Conservation (phyloP, 2,888 invertebrate genomes). For the Peribatodes rhomboidaria region DNA sequence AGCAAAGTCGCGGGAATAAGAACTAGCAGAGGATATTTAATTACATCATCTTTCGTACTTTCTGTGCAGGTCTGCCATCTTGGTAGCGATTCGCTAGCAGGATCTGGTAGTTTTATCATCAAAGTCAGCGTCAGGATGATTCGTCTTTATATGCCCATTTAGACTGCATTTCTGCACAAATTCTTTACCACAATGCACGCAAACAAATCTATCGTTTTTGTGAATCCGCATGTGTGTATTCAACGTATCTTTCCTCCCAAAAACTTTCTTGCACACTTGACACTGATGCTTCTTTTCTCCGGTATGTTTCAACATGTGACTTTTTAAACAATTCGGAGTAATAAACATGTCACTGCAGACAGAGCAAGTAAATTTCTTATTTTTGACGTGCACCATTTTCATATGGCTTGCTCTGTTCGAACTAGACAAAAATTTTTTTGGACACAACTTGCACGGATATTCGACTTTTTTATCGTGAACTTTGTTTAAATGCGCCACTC, state of each 20-base stretch:
- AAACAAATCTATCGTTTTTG: constrained; percentile 42
- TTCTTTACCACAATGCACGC: constrained; percentile 37
- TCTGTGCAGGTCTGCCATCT: background rate
- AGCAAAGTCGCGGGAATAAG: too few relatives aligned
- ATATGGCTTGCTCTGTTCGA: background rate
- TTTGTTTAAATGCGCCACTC: constrained; percentile 33
- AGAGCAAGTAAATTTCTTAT: background rate
- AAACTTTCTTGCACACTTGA: constrained; percentile 61
- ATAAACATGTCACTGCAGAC: background rate
- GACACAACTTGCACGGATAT: constrained; percentile 34
- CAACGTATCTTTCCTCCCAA: constrained; percentile 46
- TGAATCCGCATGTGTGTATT: constrained; percentile 53
- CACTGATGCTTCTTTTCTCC: constrained; percentile 65
- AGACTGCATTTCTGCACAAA: constrained; percentile 46
- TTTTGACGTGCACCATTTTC: background rate
- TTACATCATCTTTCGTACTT: background rate
- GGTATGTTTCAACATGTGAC: constrained; percentile 61
- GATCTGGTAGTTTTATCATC: constrained; percentile 19
- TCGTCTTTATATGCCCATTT: constrained; percentile 29
- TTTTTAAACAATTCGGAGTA: constrained; percentile 5
- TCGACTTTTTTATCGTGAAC: constrained; percentile 28
- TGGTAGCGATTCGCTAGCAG: background rate
- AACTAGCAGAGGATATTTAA: background rate
- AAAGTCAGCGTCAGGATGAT: constrained; percentile 31
- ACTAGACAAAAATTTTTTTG: constrained; percentile 21